Percentiles rank a stretch among this genome's conserved stretches.
Conservation (phyloP, 64 coral and sea anemone species). For the Anthopleura sola region DNA sequence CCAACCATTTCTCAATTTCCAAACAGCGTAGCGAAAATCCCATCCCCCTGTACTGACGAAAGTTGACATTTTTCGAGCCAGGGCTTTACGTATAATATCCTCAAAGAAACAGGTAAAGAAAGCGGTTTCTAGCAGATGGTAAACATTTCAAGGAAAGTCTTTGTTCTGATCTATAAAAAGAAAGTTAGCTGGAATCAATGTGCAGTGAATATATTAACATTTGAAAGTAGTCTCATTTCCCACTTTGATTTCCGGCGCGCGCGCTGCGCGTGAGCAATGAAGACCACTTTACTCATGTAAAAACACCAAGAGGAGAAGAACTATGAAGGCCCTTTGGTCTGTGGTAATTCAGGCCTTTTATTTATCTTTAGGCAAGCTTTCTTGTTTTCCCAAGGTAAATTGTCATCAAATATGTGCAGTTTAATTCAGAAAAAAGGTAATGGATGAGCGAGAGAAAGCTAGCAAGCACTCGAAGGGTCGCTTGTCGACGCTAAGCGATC, state of each 20-base stretch:
- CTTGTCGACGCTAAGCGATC: neutral
- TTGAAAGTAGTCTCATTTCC: conserved; percentile 13
- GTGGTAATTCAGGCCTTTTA: neutral
- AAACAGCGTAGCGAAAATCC: neutral
- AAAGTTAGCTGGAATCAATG: neutral
- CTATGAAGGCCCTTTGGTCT: neutral
- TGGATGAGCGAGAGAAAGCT: conserved; percentile 3
- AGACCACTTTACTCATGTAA: neutral
- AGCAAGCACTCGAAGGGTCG: neutral
- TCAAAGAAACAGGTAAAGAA: conserved; percentile 3
- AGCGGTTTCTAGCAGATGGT: conserved; percentile 2
- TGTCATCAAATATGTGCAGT: conserved; percentile 21
- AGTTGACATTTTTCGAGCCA: neutral
- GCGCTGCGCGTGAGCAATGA: neutral
- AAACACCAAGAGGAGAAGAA: neutral
- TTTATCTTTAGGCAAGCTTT: neutral
- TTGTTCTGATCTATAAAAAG: conserved; percentile 32
- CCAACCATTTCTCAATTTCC: neutral
- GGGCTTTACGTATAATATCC: neutral
- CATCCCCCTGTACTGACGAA: neutral
- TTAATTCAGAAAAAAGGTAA: conserved; percentile 17
- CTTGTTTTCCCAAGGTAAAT: neutral
- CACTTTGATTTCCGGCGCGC: conserved; percentile 22
- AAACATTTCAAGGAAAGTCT: conserved; percentile 7
- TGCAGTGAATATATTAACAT: conserved; percentile 19